phyloP scores from a whole-genome alignment of 2,113 vertebrate species.

The Caranx ignobilis region DNA sequence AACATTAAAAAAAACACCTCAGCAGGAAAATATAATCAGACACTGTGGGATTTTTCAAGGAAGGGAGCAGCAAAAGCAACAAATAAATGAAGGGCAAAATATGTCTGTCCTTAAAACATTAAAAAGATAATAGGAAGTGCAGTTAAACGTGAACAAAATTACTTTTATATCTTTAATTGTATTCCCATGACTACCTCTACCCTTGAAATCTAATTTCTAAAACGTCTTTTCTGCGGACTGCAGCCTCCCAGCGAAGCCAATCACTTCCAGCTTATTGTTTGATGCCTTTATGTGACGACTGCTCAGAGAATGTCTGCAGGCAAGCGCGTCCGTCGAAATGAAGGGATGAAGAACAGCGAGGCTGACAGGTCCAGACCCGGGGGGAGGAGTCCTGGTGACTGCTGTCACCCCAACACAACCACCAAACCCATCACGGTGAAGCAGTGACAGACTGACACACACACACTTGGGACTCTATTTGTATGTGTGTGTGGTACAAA shows the following conservation, averaged over 20 bases:
- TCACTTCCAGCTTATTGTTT: not conserved
- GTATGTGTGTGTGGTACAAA: not conserved
- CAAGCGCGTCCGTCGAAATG: not conserved
- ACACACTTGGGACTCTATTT: not conserved
- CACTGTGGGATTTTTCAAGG: slow-evolving; percentile 2
- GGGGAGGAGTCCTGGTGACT: not conserved
- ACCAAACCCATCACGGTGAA: not conserved
- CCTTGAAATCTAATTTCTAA: not conserved
- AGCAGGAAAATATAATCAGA: slow-evolving; percentile 5
- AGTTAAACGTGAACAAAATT: not conserved
- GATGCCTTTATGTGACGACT: not conserved
- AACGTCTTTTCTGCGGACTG: not conserved
- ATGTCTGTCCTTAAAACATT: not conserved
- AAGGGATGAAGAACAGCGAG: not conserved
- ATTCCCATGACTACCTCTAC: too few species aligned
- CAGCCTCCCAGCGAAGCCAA: not conserved
- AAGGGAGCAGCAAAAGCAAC: too few species aligned
- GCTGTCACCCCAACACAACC: slow-evolving; percentile 12
- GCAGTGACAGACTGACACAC: not conserved
- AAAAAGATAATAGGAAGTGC: not conserved
- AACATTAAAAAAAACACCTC: not conserved
- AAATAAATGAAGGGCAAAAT: slow-evolving; percentile 9
- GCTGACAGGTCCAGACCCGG: slow-evolving; percentile 26
- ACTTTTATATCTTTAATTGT: too few species aligned
- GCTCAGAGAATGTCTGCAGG: not conserved